Evolutionary conservation across 2,797 vertebrate species (phyloP).

Genomic region (Telmatherina bonti): DNA sequence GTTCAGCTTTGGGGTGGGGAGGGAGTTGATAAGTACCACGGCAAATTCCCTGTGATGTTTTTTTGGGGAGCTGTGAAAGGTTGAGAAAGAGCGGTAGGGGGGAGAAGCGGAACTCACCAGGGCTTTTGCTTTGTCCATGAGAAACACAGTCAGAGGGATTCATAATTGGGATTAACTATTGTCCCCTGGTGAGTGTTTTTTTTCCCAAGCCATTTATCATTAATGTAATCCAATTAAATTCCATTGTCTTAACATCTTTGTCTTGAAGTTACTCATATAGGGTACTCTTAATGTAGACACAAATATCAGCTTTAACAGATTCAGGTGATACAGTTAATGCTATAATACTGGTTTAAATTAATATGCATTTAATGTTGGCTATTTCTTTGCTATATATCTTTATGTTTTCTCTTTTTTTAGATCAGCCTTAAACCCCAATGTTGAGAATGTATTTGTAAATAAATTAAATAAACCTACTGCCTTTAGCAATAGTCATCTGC

Average conservation of each 20-base stretch:
- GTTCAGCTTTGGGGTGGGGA: slow-evolving; percentile 15
- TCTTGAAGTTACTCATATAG: slow-evolving; percentile 50
- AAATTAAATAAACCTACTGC: background rate
- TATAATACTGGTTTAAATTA: slow-evolving; percentile 8
- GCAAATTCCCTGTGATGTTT: slow-evolving; percentile 29
- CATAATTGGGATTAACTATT: slow-evolving; percentile 73
- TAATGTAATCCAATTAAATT: slow-evolving; percentile 73
- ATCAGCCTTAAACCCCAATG: background rate
- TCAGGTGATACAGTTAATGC: slow-evolving; percentile 16
- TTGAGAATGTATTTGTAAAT: background rate
- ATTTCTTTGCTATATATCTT: background rate
- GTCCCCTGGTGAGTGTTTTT: slow-evolving; percentile 64
- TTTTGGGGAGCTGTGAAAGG: background rate
- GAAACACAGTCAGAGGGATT: slow-evolving; percentile 60
- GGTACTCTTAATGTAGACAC: slow-evolving; percentile 41
- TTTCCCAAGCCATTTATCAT: slow-evolving; percentile 67
- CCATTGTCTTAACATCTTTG: slow-evolving; percentile 55
- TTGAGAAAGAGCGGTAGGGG: background rate
- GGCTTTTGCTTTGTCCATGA: slow-evolving; percentile 57
- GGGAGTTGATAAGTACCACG: slow-evolving; percentile 22
- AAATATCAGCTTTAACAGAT: slow-evolving; percentile 37
- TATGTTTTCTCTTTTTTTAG: background rate
- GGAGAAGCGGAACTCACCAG: slow-evolving; percentile 45
- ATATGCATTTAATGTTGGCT: background rate
- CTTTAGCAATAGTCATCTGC: background rate